Percentiles rank a stretch among this genome's conserved stretches.
These are phyloP conservation scores for Diachasma alloeum DNA, from an alignment of 1,140 invertebrate species.

Conservation along the genomic window DNA sequence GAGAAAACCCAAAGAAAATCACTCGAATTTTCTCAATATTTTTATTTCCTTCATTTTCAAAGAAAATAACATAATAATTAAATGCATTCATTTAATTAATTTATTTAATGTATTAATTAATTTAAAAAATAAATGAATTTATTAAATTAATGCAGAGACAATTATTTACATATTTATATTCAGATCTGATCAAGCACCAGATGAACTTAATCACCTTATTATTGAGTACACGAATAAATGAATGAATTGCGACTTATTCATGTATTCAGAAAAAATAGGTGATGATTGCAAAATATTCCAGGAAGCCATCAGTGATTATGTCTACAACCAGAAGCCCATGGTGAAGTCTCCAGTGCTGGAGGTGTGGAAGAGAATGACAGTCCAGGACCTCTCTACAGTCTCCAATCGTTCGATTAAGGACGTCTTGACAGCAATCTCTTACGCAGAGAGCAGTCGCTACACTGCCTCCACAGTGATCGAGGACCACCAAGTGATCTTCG, in stretches of 20 bases:
- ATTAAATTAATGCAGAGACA: too few species aligned
- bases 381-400: conserved; percentile 74
- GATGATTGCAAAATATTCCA: not conserved
- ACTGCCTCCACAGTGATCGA: conserved; percentile 64
- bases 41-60: too few species aligned
- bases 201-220: not conserved
- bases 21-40: too few species aligned
- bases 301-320: not conserved
- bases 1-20: not conserved
- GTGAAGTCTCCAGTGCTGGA: conserved; percentile 65
- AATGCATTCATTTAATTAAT: too few species aligned
- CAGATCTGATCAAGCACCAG: too few species aligned
- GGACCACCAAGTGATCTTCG: conserved; percentile 69
- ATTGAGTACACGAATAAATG: not conserved
- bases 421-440: conserved; percentile 74
- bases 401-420: conserved; percentile 69
- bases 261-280: conserved; percentile 4
- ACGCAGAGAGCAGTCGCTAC: conserved; percentile 56
- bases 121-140: too few species aligned
- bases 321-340: conserved; percentile 21
- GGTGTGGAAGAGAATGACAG: conserved; percentile 83
- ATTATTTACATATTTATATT: too few species aligned
- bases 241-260: not conserved
- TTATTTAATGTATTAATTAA: too few species aligned
- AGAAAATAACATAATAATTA: too few species aligned